Evolutionary conservation across 2,888 invertebrate species (phyloP).

Genomic region (Drosophila yooni): DNA sequence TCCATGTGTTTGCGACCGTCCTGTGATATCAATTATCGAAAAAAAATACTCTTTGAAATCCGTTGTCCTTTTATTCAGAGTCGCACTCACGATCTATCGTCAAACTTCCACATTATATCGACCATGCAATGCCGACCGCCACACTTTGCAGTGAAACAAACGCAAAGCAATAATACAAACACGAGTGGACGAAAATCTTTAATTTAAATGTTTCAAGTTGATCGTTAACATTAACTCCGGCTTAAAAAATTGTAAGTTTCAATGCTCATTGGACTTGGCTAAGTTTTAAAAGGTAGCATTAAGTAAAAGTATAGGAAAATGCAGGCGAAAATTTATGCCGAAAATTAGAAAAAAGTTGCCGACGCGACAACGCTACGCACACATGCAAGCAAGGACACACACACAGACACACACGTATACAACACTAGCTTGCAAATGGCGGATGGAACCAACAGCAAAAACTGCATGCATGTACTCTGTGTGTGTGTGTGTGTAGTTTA

Average conservation of each 20-base stretch:
- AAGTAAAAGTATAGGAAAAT: slow-evolving; percentile 32
- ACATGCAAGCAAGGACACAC: slow-evolving; percentile 16
- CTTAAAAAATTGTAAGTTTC: slow-evolving; percentile 66
- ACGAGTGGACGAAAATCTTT: slow-evolving; percentile 51
- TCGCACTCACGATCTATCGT: slow-evolving; percentile 16
- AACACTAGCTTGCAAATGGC: slow-evolving; percentile 71
- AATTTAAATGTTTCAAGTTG: slow-evolving; percentile 64
- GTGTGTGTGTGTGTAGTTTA: slow-evolving; percentile 25
- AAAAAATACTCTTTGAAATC: background rate
- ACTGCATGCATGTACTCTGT: slow-evolving; percentile 59
- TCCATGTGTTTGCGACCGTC: background rate
- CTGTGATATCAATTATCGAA: background rate
- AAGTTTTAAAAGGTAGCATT: slow-evolving; percentile 30
- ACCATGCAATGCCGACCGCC: slow-evolving; percentile 39
- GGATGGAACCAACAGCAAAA: slow-evolving; percentile 67
- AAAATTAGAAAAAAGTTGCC: slow-evolving; percentile 65
- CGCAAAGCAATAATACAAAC: slow-evolving; percentile 60
- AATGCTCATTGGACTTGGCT: slow-evolving; percentile 28
- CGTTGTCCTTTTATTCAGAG: slow-evolving; percentile 7
- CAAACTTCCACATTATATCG: slow-evolving; percentile 35
- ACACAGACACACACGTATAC: slow-evolving; percentile 47
- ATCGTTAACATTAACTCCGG: slow-evolving; percentile 41
- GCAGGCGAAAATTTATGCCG: slow-evolving; percentile 51
- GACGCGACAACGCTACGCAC: slow-evolving; percentile 73
- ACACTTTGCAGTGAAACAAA: slow-evolving; percentile 53